Evolutionary conservation across 2,888 invertebrate species (phyloP).

Genomic region (Therioaphis trifolii): DNA sequence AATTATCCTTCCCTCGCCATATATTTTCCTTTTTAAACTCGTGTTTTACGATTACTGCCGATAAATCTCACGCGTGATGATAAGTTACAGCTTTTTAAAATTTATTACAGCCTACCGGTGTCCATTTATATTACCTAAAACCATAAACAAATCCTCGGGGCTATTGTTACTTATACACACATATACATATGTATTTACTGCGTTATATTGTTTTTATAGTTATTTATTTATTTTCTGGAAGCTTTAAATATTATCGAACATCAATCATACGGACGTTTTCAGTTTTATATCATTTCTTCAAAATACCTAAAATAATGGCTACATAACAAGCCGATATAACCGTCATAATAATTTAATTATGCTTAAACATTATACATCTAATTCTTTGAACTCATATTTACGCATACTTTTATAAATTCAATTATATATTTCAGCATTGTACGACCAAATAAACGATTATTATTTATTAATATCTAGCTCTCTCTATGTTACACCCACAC

Average conservation of each 20-base stretch:
- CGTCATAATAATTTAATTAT: too few species aligned
- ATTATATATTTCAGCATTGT: too few species aligned
- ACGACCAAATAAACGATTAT: too few species aligned
- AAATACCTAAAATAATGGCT: background rate
- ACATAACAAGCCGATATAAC: background rate
- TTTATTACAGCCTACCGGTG: slow-evolving; percentile 24
- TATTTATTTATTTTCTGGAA: background rate
- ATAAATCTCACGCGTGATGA: background rate
- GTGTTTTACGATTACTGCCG: background rate
- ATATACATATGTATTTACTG: too few species aligned
- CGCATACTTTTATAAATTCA: too few species aligned
- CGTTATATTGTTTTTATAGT: background rate
- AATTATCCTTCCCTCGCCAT: background rate
- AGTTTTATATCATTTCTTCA: background rate
- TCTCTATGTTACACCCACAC: too few species aligned
- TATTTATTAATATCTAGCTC: too few species aligned
- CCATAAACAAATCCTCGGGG: slow-evolving; percentile 5
- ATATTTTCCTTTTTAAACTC: background rate
- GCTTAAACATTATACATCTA: too few species aligned
- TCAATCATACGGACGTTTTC: background rate
- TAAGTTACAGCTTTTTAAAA: slow-evolving; percentile 17
- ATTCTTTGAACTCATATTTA: too few species aligned
- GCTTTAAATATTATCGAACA: background rate
- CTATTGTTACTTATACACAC: background rate
- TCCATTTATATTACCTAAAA: slow-evolving; percentile 10